phyloP scores from a whole-genome alignment of 2,888 invertebrate genomes.

The Ligdia adustata region DNA sequence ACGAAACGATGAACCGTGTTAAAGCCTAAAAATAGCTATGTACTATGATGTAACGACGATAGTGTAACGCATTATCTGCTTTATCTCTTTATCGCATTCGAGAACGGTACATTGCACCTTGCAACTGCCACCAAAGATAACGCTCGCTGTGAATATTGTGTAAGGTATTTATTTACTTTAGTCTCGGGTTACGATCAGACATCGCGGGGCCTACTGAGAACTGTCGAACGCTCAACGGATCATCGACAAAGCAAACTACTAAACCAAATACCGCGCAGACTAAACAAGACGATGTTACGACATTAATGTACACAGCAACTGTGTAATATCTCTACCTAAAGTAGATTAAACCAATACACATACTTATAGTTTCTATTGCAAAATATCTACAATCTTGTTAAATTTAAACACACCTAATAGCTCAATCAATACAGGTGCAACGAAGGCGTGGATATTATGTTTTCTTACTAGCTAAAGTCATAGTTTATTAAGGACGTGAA shows the following conservation, averaged over 20 bases:
- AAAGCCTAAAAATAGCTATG: slow-evolving; percentile 2
- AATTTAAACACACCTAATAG: no score
- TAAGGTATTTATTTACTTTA: slow-evolving; percentile 39
- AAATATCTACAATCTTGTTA: not conserved
- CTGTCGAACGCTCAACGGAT: slow-evolving; percentile 44
- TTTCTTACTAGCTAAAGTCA: slow-evolving; percentile 18
- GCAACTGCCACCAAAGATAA: slow-evolving; percentile 33
- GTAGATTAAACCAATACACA: not conserved
- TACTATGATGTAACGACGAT: slow-evolving; percentile 18
- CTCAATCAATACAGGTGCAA: slow-evolving; percentile 3
- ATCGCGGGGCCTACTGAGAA: slow-evolving; percentile 45
- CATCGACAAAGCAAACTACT: slow-evolving; percentile 48
- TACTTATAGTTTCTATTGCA: not conserved
- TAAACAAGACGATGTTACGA: slow-evolving; percentile 40
- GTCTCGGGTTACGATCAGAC: slow-evolving; percentile 48
- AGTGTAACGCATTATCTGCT: slow-evolving; percentile 16
- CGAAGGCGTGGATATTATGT: slow-evolving; percentile 1
- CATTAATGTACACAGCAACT: slow-evolving; percentile 13
- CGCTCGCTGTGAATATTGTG: slow-evolving; percentile 29
- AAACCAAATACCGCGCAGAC: slow-evolving; percentile 50
- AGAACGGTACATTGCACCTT: slow-evolving; percentile 34
- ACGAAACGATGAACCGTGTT: not conserved
- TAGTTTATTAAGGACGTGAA: slow-evolving; percentile 36
- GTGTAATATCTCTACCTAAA: not conserved
- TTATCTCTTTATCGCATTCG: slow-evolving; percentile 32